These are phyloP conservation scores for Drosophila ustulata DNA, from an alignment of 2,888 invertebrate genomes.

Conservation along the genomic window DNA sequence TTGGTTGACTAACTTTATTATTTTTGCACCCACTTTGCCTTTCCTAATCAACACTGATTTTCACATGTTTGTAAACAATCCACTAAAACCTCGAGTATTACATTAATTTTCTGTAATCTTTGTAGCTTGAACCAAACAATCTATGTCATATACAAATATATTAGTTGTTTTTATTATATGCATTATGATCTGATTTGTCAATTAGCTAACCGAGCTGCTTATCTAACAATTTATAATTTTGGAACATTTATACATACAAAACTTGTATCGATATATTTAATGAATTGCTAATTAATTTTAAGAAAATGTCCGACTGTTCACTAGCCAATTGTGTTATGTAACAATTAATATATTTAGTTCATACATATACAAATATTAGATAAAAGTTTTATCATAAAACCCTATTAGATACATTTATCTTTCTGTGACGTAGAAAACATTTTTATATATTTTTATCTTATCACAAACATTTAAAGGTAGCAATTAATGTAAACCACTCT, in stretches of 20 bases:
- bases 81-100: background rate
- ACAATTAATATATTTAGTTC: background rate
- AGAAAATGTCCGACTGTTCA: background rate
- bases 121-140: background rate
- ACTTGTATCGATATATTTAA: background rate
- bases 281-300: background rate
- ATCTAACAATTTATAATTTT: background rate
- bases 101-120: background rate
- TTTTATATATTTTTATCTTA: background rate
- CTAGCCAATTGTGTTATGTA: background rate
- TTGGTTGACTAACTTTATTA: background rate
- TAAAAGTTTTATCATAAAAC: no score
- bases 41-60: background rate
- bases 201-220: background rate
- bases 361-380: background rate
- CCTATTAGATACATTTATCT: background rate
- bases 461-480: background rate
- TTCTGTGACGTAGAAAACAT: background rate
- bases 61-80: conserved; percentile 1
- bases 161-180: background rate
- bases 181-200: background rate
- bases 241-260: background rate
- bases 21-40: background rate
- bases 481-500: background rate
- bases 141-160: background rate